phyloP scores from a whole-genome alignment of 2,888 invertebrate species.

The Dicyrtomina minuta region DNA sequence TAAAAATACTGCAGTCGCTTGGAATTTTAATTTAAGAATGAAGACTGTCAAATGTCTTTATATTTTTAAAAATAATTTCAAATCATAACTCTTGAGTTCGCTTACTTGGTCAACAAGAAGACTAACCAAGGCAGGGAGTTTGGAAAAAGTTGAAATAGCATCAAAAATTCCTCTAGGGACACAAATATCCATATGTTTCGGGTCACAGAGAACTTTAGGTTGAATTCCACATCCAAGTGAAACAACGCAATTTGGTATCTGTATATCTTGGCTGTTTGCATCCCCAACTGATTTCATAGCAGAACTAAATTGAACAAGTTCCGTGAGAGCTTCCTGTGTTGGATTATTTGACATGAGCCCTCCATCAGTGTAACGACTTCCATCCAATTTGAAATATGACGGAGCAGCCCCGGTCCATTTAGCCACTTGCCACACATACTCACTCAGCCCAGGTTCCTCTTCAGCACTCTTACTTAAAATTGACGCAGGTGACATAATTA shows the following conservation, averaged over 20 bases:
- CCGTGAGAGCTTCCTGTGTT: slow-evolving; percentile 89
- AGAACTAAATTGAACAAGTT: slow-evolving; percentile 84
- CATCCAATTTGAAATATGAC: slow-evolving; percentile 75
- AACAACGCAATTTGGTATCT: slow-evolving; percentile 71
- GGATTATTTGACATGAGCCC: slow-evolving; percentile 97
- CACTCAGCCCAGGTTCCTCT: slow-evolving; percentile 59
- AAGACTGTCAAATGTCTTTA: no score
- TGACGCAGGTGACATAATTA: slow-evolving; percentile 69
- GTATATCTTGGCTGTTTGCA: slow-evolving; percentile 40
- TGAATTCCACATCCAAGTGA: slow-evolving; percentile 70
- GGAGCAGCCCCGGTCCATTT: slow-evolving; percentile 96
- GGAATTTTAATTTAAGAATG: no score
- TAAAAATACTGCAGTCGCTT: no score
- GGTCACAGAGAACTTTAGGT: slow-evolving; percentile 31
- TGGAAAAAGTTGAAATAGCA: slow-evolving; percentile 56
- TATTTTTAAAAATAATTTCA: background rate
- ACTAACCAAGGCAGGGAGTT: slow-evolving; percentile 77
- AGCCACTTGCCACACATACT: slow-evolving; percentile 89
- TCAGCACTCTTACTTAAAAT: slow-evolving; percentile 34
- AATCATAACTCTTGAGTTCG: background rate
- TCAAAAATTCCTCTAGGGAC: slow-evolving; percentile 50
- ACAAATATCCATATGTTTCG: slow-evolving; percentile 39
- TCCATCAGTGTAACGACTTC: slow-evolving; percentile 83
- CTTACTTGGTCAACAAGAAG: slow-evolving; percentile 84
- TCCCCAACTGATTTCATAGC: slow-evolving; percentile 73